Conservation (phyloP, 2,888 invertebrate genomes). For the Orthosia cruda region DNA sequence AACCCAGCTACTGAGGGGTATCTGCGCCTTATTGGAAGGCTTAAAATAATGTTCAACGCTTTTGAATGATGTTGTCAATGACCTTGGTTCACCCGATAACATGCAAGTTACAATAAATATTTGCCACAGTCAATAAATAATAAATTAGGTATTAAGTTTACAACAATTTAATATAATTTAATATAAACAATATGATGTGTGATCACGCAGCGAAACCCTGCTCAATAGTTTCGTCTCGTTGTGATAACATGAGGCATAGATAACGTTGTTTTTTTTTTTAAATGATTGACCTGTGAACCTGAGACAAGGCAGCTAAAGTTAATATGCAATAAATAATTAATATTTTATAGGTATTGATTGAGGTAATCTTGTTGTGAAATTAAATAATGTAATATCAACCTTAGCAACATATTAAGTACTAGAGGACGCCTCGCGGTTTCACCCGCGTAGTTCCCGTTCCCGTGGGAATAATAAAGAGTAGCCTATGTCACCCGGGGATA, state of each 20-base stretch:
- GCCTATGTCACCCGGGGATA: too few relatives aligned
- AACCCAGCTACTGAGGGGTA: too few relatives aligned
- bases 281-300: slow-evolving; percentile 32
- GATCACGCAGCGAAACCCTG: slow-evolving; percentile 43
- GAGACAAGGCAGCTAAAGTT: neutral
- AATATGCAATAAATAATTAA: slow-evolving; percentile 43
- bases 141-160: neutral
- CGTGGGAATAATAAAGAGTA: too few relatives aligned
- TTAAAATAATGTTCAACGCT: too few relatives aligned
- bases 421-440: too few relatives aligned
- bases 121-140: neutral
- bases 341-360: slow-evolving; percentile 31
- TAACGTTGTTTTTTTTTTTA: slow-evolving; percentile 31
- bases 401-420: too few relatives aligned
- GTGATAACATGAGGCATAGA: slow-evolving; percentile 26
- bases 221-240: slow-evolving; percentile 4
- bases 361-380: slow-evolving; percentile 9
- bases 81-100: too few relatives aligned
- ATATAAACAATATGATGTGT: neutral
- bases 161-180: neutral
- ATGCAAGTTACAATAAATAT: neutral
- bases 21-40: too few relatives aligned
- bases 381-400: neutral
- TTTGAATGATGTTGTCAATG: too few relatives aligned
- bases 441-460: too few relatives aligned